phyloP scores from a whole-genome alignment of 2,888 invertebrate genomes.

The Dasysyrphus tricinctus region DNA sequence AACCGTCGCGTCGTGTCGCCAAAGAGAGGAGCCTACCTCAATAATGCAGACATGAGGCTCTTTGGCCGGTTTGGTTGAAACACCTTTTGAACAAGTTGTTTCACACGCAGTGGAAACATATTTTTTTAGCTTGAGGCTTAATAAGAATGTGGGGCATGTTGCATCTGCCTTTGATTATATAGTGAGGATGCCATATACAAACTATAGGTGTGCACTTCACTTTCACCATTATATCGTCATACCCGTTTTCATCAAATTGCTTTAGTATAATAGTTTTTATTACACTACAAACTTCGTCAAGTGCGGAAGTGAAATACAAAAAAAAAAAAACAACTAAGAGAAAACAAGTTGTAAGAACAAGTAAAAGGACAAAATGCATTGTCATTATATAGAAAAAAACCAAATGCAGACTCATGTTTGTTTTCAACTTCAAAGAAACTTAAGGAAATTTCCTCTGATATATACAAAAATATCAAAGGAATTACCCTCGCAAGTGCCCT shows the following conservation, averaged over 20 bases:
- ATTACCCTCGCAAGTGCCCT: slow-evolving; percentile 19
- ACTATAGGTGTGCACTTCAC: slow-evolving; percentile 39
- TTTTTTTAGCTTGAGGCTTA: slow-evolving; percentile 23
- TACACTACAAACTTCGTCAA: slow-evolving; percentile 9
- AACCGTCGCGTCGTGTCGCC: slow-evolving; percentile 23
- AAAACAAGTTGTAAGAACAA: slow-evolving; percentile 14
- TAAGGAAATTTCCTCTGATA: background rate
- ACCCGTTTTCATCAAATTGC: slow-evolving; percentile 25
- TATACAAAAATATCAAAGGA: slow-evolving; percentile 19
- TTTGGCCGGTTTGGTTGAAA: slow-evolving; percentile 37
- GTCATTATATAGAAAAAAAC: background rate
- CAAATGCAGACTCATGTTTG: slow-evolving; percentile 9
- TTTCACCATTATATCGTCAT: slow-evolving; percentile 46
- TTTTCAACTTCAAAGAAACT: slow-evolving; percentile 29
- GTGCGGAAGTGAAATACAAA: background rate
- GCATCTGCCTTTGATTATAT: slow-evolving; percentile 66
- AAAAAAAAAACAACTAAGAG: background rate
- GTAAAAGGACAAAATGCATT: slow-evolving; percentile 24
- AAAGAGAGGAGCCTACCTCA: slow-evolving; percentile 63
- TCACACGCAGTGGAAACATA: slow-evolving; percentile 27
- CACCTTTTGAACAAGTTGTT: slow-evolving; percentile 65
- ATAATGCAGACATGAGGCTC: slow-evolving; percentile 47
- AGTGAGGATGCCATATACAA: background rate
- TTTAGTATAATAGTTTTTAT: background rate
- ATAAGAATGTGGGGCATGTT: slow-evolving; percentile 59